These are phyloP conservation scores for Cepaea hortensis DNA, from an alignment of 2,888 invertebrate species.

Conservation along the genomic window DNA sequence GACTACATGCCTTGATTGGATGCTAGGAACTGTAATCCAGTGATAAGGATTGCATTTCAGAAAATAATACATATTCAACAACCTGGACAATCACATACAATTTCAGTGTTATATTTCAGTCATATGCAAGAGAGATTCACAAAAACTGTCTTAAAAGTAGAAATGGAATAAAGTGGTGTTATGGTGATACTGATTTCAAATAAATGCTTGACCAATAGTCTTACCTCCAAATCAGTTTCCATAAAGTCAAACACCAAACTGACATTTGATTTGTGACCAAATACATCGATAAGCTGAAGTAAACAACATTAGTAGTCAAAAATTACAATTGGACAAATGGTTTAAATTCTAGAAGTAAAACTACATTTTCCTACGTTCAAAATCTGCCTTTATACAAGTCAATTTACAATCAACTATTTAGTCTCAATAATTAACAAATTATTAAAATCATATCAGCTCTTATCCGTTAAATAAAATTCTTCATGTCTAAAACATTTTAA, in stretches of 20 bases:
- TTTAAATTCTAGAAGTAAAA: background rate
- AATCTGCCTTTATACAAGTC: background rate
- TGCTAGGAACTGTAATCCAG: no score
- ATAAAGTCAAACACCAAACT: conserved; percentile 99
- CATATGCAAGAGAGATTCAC: background rate
- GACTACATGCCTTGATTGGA: no score
- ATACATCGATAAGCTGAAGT: conserved; percentile 85
- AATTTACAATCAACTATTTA: background rate
- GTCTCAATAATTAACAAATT: background rate
- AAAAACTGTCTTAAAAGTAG: no score
- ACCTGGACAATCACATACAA: background rate
- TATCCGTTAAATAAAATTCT: no score
- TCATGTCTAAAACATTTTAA: no score
- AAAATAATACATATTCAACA: no score
- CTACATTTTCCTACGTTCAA: background rate
- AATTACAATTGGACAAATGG: no score
- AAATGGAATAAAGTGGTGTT: no score
- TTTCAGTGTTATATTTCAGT: background rate
- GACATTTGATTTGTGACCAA: conserved; percentile 98
- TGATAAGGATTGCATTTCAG: no score
- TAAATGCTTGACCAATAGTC: background rate
- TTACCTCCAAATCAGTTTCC: conserved; percentile 98
- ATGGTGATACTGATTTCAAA: background rate
- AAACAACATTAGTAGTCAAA: no score
- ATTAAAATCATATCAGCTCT: no score